phyloP scores from a whole-genome alignment of 1,140 invertebrate species.

The Cylas formicarius region DNA sequence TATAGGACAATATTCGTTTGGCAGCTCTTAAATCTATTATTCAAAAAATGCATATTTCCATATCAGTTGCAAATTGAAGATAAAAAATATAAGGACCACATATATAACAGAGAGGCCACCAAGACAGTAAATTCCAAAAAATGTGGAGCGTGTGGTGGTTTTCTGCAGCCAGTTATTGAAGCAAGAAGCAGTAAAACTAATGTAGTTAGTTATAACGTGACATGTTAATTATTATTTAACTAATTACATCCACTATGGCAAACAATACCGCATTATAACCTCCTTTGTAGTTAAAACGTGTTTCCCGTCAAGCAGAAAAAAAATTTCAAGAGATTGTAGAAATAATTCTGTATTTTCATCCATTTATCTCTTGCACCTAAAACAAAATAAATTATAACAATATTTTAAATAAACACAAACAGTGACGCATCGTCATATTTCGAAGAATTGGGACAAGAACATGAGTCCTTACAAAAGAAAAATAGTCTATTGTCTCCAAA shows the following conservation, averaged over 20 bases:
- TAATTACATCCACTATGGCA: background rate
- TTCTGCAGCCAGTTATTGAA: slow-evolving; percentile 2
- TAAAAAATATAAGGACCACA: slow-evolving; percentile 4
- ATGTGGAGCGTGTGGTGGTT: background rate
- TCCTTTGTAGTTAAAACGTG: slow-evolving; percentile 5
- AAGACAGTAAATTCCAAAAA: slow-evolving; percentile 1
- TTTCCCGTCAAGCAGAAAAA: slow-evolving; percentile 6
- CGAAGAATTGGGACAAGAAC: slow-evolving; percentile 1
- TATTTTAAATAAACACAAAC: slow-evolving; percentile 1
- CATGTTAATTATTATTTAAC: background rate
- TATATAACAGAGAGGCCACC: slow-evolving; percentile 2
- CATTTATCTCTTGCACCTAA: slow-evolving; percentile 1
- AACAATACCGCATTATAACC: slow-evolving; percentile 1
- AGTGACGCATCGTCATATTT: slow-evolving; percentile 2
- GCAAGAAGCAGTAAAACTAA: slow-evolving; percentile 6
- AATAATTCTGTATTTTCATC: slow-evolving; percentile 4
- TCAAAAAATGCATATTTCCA: no score
- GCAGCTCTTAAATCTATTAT: no score
- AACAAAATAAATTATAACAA: background rate
- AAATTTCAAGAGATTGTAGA: slow-evolving; percentile 2
- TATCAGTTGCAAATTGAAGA: slow-evolving; percentile 1
- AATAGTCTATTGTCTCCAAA: background rate
- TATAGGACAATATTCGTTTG: no score
- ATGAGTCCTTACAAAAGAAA: background rate
- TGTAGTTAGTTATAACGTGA: background rate